These are phyloP conservation scores for Anguilla marmorata DNA, from an alignment of 2,797 vertebrate species.

Conservation along the genomic window DNA sequence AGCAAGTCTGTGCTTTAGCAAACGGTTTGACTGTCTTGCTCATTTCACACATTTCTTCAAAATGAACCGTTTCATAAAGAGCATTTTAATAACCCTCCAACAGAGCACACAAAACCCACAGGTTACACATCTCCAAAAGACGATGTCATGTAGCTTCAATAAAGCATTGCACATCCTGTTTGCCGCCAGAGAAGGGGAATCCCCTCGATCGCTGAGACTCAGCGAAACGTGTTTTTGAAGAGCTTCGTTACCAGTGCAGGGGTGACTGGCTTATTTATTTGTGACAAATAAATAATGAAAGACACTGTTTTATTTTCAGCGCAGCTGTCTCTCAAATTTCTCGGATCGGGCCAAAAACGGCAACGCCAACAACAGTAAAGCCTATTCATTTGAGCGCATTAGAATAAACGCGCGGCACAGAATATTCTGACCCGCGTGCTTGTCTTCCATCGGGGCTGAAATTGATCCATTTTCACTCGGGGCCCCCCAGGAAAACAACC, in stretches of 20 bases:
- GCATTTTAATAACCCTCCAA: background rate
- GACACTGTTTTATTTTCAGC: conserved; percentile 52
- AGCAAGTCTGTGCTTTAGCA: background rate
- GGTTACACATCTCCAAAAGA: background rate
- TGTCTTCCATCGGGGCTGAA: conserved; percentile 36
- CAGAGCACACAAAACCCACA: background rate
- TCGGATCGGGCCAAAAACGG: conserved; percentile 36
- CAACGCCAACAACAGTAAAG: conserved; percentile 25
- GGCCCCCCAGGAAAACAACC: background rate
- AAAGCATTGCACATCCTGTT: conserved; percentile 10
- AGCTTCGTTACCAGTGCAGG: conserved; percentile 3
- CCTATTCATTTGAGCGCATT: conserved; percentile 29
- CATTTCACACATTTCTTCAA: conserved; percentile 11
- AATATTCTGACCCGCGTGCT: conserved; percentile 18
- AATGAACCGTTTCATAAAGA: background rate
- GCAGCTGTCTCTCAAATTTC: conserved; percentile 67
- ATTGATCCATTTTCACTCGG: conserved; percentile 32
- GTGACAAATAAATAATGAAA: conserved; percentile 50
- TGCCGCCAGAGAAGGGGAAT: background rate
- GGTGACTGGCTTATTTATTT: conserved; percentile 26
- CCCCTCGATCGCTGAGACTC: conserved; percentile 9
- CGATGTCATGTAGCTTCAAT: background rate
- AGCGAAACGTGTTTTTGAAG: conserved; percentile 15
- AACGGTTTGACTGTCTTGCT: background rate
- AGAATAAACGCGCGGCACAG: conserved; percentile 29